A percentile compares a stretch with the other conserved stretches of the same genome.
These are phyloP conservation scores for Hymenopus coronatus DNA, from an alignment of 2,888 invertebrate species.

Conservation along the genomic window DNA sequence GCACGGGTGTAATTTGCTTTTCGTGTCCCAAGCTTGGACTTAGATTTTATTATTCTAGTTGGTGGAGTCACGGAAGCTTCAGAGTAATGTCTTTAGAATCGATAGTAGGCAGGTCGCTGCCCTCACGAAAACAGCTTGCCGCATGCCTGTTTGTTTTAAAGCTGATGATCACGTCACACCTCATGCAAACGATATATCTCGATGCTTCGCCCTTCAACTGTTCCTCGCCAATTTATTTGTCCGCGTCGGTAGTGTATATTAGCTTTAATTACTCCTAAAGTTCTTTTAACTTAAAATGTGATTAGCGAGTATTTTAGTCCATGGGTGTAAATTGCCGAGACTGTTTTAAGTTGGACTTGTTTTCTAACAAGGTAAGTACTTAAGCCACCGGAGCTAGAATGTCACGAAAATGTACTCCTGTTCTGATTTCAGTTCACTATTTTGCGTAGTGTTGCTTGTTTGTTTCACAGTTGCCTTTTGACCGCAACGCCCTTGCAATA, in stretches of 20 bases:
- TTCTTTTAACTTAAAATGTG: not conserved
- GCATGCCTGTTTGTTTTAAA: conserved; percentile 13
- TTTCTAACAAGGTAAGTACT: too few species aligned
- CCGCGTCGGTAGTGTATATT: not conserved
- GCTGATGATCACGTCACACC: conserved; percentile 4
- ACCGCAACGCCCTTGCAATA: too few species aligned
- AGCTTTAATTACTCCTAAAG: not conserved
- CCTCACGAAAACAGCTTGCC: conserved; percentile 10
- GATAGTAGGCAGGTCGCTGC: conserved; percentile 14
- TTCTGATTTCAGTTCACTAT: too few species aligned
- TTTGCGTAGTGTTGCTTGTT: too few species aligned
- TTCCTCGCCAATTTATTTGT: not conserved
- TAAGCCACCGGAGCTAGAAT: too few species aligned
- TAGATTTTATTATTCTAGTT: not conserved
- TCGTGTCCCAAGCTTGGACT: not conserved
- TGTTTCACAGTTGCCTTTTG: too few species aligned
- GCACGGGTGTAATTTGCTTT: not conserved
- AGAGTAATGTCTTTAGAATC: conserved; percentile 3
- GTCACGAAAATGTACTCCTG: too few species aligned
- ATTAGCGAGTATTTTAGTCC: not conserved
- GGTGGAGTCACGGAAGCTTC: not conserved
- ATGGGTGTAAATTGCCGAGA: not conserved
- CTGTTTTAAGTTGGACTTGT: too few species aligned
- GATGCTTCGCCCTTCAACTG: not conserved
- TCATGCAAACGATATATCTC: conserved; percentile 11